Evolutionary conservation across 2,113 vertebrate species (phyloP).

Genomic region (Hypanus sabinus): DNA sequence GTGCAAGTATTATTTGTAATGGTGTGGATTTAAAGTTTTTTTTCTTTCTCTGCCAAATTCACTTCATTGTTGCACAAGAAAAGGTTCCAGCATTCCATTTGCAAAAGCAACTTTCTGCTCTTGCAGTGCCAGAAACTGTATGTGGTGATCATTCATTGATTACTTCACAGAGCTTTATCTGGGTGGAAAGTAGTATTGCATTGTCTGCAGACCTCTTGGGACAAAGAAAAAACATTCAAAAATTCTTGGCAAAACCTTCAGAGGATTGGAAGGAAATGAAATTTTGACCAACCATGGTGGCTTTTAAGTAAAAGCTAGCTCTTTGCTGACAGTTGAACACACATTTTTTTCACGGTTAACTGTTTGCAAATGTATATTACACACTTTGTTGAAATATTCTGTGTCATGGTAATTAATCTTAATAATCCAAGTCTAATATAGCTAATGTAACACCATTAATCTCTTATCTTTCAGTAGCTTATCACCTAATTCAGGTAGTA

Average conservation of each 20-base stretch:
- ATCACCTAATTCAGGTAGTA: not conserved
- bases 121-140: not conserved
- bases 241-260: slow-evolving; percentile 25
- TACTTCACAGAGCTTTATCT: not conserved
- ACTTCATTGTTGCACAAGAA: not conserved
- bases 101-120: not conserved
- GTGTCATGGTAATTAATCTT: slow-evolving; percentile 25
- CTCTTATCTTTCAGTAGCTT: slow-evolving; percentile 25
- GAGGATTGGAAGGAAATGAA: slow-evolving; percentile 31
- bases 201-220: not conserved
- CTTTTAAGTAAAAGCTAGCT: slow-evolving; percentile 10
- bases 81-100: not conserved
- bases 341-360: slow-evolving; percentile 17
- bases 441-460: slow-evolving; percentile 28
- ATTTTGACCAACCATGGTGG: slow-evolving; percentile 7
- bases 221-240: not conserved
- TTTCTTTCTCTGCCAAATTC: not conserved
- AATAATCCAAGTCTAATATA: slow-evolving; percentile 3
- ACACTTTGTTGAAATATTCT: slow-evolving; percentile 21
- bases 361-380: slow-evolving; percentile 29
- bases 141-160: not conserved
- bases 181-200: slow-evolving; percentile 10
- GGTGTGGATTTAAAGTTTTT: not conserved
- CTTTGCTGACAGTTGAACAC: slow-evolving; percentile 25
- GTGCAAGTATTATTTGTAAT: not conserved